A percentile compares a stretch with the other conserved stretches of the same genome.
Conservation (phyloP, 2,888 invertebrate genomes). For the Heliothis peltigera region DNA sequence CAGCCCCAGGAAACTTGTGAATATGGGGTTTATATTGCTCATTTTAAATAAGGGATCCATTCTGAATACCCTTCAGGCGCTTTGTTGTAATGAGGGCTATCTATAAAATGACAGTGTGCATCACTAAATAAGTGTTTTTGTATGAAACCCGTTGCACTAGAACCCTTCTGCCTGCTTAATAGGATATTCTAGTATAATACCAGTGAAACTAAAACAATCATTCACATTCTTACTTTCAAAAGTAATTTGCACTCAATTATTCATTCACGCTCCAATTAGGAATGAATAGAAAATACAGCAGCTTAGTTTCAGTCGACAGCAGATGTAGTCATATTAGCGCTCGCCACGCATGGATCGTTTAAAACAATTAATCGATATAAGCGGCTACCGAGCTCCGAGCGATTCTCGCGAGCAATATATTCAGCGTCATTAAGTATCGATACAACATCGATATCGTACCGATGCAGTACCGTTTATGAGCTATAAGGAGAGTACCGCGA, state of each 20-base stretch:
- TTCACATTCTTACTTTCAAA: not conserved
- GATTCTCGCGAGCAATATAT: conserved; percentile 74
- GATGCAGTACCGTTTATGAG: conserved; percentile 71
- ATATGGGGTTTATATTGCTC: not conserved
- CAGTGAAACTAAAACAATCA: not conserved
- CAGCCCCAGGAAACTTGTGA: conserved; percentile 17
- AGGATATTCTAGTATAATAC: not conserved
- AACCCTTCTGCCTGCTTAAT: not conserved
- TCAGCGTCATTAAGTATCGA: conserved; percentile 76
- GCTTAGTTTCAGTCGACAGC: conserved; percentile 40
- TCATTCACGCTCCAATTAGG: conserved; percentile 21
- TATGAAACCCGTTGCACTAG: not conserved
- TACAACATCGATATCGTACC: conserved; percentile 66
- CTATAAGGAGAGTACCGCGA: conserved; percentile 78
- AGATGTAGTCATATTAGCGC: conserved; percentile 64
- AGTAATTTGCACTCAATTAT: conserved; percentile 14
- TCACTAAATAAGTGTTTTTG: not conserved
- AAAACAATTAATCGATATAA: conserved; percentile 71
- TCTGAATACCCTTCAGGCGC: not conserved
- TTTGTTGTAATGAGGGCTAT: not conserved
- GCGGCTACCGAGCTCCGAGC: conserved; percentile 39
- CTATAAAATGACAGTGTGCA: not conserved
- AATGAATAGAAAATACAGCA: conserved; percentile 17
- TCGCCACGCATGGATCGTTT: conserved; percentile 57
- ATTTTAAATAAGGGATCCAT: conserved; percentile 2